Evolutionary conservation across 2,797 vertebrate species (phyloP).

Genomic region (Podarcis lilfordi): DNA sequence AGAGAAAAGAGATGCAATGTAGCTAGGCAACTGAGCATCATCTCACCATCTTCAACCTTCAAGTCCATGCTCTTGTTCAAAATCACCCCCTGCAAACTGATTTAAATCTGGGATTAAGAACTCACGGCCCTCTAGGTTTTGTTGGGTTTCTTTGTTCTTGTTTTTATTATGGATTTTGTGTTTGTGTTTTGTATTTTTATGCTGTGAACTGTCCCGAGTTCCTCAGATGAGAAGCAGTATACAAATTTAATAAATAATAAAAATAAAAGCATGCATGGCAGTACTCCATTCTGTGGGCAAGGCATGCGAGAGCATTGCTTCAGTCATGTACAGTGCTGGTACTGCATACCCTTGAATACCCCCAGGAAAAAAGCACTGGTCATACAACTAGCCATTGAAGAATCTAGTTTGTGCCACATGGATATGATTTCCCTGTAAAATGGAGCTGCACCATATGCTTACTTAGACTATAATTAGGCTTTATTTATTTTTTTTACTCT

Average conservation of each 20-base stretch:
- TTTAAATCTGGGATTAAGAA: background rate
- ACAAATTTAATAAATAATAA: too few relatives aligned
- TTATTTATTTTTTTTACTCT: background rate
- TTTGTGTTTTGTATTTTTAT: too few relatives aligned
- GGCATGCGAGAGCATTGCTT: background rate
- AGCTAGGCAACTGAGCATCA: background rate
- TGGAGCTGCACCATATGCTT: background rate
- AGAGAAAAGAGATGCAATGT: background rate
- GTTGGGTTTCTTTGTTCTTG: background rate
- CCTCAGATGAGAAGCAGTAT: too few relatives aligned
- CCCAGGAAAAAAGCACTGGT: too few relatives aligned
- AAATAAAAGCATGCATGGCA: background rate
- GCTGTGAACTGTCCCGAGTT: too few relatives aligned
- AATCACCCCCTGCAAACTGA: background rate
- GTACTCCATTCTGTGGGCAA: background rate
- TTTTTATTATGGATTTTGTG: too few relatives aligned
- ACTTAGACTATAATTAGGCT: background rate
- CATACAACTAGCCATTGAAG: fast-evolving
- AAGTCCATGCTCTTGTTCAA: background rate
- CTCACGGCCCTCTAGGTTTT: background rate
- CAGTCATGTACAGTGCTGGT: background rate
- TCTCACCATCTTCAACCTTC: background rate
- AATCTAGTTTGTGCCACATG: fast-evolving
- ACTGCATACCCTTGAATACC: too few relatives aligned
- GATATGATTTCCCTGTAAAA: background rate